phyloP scores from a whole-genome alignment of 2,888 invertebrate genomes.

The Drosophila ezoana region DNA sequence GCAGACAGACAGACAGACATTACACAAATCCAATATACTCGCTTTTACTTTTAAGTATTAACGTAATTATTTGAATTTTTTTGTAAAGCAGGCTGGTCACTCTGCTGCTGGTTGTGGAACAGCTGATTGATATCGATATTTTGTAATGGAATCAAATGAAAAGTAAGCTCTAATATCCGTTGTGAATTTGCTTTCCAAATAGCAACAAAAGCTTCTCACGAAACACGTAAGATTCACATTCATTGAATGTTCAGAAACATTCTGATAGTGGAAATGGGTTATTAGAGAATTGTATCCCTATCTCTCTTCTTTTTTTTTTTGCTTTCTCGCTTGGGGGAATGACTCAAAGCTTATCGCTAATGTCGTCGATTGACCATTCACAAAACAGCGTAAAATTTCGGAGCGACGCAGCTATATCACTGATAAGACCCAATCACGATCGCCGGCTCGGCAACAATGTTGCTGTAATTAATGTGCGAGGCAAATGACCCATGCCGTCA shows the following conservation, averaged over 20 bases:
- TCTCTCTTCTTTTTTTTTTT: background rate
- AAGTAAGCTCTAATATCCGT: background rate
- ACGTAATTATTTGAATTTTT: background rate
- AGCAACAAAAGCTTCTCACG: background rate
- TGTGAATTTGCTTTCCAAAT: background rate
- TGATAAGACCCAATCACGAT: slow-evolving; percentile 36
- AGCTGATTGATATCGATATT: slow-evolving; percentile 5
- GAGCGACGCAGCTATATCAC: slow-evolving; percentile 8
- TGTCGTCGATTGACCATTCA: slow-evolving; percentile 38
- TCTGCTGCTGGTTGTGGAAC: background rate
- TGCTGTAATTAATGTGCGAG: slow-evolving; percentile 3
- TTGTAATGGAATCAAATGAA: background rate
- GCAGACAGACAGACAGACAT: too few relatives aligned
- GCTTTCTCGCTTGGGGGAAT: background rate
- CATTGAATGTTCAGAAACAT: background rate
- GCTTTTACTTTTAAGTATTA: too few relatives aligned
- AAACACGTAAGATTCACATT: background rate
- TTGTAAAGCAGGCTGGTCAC: background rate
- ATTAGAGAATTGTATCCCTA: background rate
- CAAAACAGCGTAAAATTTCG: slow-evolving; percentile 8
- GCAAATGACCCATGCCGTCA: slow-evolving; percentile 9
- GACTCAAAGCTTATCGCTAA: slow-evolving; percentile 10
- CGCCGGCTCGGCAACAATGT: slow-evolving; percentile 19
- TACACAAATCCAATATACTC: too few relatives aligned
- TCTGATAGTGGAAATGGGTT: background rate